Conservation (phyloP, 1,140 invertebrate genomes). For the Drosophila miranda region DNA sequence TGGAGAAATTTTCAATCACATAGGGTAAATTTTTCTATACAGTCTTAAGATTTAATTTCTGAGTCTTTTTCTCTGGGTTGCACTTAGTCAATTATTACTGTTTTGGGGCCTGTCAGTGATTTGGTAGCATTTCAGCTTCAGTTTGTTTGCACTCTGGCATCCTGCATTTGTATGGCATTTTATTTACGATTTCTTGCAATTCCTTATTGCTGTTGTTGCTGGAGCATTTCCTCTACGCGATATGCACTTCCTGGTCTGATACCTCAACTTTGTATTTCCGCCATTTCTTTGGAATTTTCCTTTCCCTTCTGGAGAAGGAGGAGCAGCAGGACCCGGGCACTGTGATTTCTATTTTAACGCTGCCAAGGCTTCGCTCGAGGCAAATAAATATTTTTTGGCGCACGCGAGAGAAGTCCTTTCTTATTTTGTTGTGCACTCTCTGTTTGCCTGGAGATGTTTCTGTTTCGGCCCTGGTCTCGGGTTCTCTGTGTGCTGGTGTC, state of each 20-base stretch:
- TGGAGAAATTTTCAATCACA: no score
- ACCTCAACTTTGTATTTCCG: constrained; percentile 80
- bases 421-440: background rate
- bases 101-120: constrained; percentile 52
- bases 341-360: constrained; percentile 71
- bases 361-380: constrained; percentile 58
- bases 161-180: constrained; percentile 71
- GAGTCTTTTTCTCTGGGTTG: background rate
- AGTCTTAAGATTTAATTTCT: no score
- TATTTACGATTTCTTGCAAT: constrained; percentile 63
- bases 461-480: constrained; percentile 5
- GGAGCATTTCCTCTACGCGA: constrained; percentile 67
- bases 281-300: constrained; percentile 63
- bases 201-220: constrained; percentile 35
- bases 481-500: constrained; percentile 8
- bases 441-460: constrained; percentile 32
- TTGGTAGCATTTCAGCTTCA: constrained; percentile 56
- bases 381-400: constrained; percentile 74
- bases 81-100: constrained; percentile 41
- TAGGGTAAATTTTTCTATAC: no score
- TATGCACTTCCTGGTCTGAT: constrained; percentile 75
- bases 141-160: constrained; percentile 64
- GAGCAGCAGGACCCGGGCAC: constrained; percentile 17
- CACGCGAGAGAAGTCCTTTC: constrained; percentile 53
- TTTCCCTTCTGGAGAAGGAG: background rate